Evolutionary conservation across 2,888 invertebrate species (phyloP), one percentile per base, ranked within the genome.

Genomic region (Eupithecia subfuscata): DNA sequence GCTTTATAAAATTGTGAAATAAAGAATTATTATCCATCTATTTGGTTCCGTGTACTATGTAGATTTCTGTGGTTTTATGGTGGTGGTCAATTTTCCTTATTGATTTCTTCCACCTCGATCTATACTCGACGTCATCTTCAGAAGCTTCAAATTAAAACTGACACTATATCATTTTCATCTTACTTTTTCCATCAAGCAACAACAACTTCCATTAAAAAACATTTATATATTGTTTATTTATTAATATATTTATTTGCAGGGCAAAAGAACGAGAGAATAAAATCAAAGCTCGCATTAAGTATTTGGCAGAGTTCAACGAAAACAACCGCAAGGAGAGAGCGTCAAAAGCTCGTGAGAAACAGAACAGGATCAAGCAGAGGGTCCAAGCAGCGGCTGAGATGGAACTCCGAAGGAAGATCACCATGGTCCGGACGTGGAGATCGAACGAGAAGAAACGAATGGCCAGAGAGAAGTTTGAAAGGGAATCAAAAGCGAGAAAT

Each of bases 381-480:
- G 92, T 95, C 0, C 90, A 92, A 65, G 92, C 93, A 0, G 95
- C 95, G 0, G 91, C 90, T 0, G 95, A 95, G 78, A 87, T 95
- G 88, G 95, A 95, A 78, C 84, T 94, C 2, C 82, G 93, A 14
- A 83, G 95, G 45, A 94, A 94, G 82, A 95, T 95, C 74, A 92
- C 91, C 0, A 93, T 94, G 95, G 86, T 95, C 71, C 87, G 94
- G 1, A 89, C 88, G 79, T 95, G 95, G 95, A 84, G 94, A 37
- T 68, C 84, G 22, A 93, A 94, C 70, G 95, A 95, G 84, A 92
- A 86, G 87, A 93, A 92, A 60, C 82, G 95, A 14, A 12, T 91
- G 69, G 88, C 88, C 64, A 82, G 94, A 60, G 69, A 93, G 11
- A 90, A 89, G 78, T 85, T 87, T 7, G 93, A 94, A n/a, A 85